phyloP scores from a whole-genome alignment of 2,888 invertebrate species.

The Heteropelma amictum region DNA sequence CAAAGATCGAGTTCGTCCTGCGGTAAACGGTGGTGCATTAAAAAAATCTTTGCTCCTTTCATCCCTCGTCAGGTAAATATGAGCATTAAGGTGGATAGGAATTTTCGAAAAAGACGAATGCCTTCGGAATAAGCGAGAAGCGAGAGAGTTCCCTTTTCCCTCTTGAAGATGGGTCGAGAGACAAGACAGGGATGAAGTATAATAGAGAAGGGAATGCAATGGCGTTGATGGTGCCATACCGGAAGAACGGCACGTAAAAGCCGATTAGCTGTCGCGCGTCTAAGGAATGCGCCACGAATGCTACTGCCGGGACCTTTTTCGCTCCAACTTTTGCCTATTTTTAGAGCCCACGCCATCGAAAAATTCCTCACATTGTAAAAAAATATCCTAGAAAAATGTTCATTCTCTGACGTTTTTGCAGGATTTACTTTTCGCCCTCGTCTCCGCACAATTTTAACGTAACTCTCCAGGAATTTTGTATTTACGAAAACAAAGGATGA shows the following conservation, averaged over 20 bases:
- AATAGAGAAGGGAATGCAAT: constrained; percentile 26
- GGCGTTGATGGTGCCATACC: neutral
- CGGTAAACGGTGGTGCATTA: neutral
- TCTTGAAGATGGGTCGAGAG: neutral
- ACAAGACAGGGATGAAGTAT: constrained; percentile 11
- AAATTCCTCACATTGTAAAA: constrained; percentile 30
- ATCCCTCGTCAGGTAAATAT: constrained; percentile 25
- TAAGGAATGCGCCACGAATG: constrained; percentile 36
- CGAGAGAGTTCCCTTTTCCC: neutral
- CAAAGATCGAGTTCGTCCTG: no score
- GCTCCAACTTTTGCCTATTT: neutral
- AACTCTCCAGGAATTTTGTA: no score
- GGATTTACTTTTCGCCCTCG: constrained; percentile 10
- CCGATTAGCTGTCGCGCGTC: constrained; percentile 43
- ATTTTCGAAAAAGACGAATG: constrained; percentile 34
- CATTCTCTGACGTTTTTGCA: neutral
- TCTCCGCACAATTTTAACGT: neutral
- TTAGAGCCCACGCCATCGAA: neutral
- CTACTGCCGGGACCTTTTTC: constrained; percentile 2
- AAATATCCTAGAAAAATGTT: no score
- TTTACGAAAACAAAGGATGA: no score
- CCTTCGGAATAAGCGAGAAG: constrained; percentile 22
- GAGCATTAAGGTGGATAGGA: constrained; percentile 18
- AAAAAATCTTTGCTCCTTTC: constrained; percentile 27
- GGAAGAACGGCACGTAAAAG: constrained; percentile 42